phyloP scores from a whole-genome alignment of 2,113 vertebrate species.

The Etheostoma cragini region DNA sequence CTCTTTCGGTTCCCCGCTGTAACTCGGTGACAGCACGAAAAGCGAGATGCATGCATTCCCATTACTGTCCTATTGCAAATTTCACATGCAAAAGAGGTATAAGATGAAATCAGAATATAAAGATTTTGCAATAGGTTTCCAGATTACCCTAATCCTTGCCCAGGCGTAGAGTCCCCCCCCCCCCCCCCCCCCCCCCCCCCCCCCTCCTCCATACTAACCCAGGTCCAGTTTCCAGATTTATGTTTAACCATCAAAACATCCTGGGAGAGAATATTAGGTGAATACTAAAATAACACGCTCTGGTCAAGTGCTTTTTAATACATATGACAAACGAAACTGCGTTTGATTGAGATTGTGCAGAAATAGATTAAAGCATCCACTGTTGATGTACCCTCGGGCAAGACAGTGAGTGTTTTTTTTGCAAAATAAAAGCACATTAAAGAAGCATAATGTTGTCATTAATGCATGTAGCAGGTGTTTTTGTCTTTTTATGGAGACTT shows the following conservation, averaged over 20 bases:
- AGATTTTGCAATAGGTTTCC: neutral
- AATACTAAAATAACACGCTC: neutral
- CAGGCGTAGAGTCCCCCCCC: no score
- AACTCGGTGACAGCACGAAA: neutral
- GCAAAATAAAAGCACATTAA: no score
- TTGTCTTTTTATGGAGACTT: no score
- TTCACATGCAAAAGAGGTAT: neutral
- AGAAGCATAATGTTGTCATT: no score
- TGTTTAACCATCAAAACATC: no score
- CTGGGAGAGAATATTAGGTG: neutral
- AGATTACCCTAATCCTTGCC: no score
- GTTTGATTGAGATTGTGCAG: neutral
- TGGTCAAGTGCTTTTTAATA: neutral
- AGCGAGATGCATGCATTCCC: constrained; percentile 17
- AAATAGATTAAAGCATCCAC: neutral
- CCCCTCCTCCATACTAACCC: no score
- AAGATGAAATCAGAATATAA: constrained; percentile 20
- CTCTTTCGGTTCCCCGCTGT: neutral
- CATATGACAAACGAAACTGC: neutral
- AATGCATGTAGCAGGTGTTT: no score
- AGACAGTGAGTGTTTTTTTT: no score
- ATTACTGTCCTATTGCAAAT: constrained; percentile 5
- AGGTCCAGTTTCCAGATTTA: no score
- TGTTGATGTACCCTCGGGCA: neutral
- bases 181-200: no score